These are phyloP conservation scores for Hemithea aestivaria DNA, from an alignment of 2,888 invertebrate genomes.

Conservation along the genomic window DNA sequence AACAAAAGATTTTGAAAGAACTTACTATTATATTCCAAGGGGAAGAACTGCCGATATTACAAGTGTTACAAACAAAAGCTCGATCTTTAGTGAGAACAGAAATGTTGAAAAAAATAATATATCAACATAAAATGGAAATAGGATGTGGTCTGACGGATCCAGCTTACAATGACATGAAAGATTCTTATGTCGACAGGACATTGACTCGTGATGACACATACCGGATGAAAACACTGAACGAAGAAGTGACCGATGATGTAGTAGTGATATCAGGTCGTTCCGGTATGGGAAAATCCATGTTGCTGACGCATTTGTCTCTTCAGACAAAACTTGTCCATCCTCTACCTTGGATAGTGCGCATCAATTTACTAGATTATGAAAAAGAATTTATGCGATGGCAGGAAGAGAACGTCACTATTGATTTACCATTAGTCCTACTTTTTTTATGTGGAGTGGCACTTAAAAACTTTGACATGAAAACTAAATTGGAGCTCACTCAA, in stretches of 20 bases:
- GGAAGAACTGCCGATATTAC: slow-evolving; percentile 25
- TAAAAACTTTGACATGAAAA: slow-evolving; percentile 21
- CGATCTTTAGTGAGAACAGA: slow-evolving; percentile 29
- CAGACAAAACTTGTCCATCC: slow-evolving; percentile 33
- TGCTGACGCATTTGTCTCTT: slow-evolving; percentile 36
- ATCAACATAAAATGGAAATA: slow-evolving; percentile 33
- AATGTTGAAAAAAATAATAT: slow-evolving; percentile 30
- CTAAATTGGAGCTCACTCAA: slow-evolving; percentile 21
- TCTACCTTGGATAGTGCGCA: slow-evolving; percentile 36
- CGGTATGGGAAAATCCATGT: slow-evolving; percentile 38
- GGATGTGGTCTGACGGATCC: slow-evolving; percentile 28
- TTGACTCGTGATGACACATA: too few relatives aligned
- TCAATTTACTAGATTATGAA: slow-evolving; percentile 32
- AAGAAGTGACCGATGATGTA: slow-evolving; percentile 28
- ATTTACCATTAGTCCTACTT: slow-evolving; percentile 16
- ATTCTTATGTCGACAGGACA: slow-evolving; percentile 23
- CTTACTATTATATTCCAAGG: slow-evolving; percentile 35
- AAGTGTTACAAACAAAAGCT: slow-evolving; percentile 27
- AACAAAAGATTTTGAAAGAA: slow-evolving; percentile 27
- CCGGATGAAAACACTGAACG: slow-evolving; percentile 31
- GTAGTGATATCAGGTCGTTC: slow-evolving; percentile 35
- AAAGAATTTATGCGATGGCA: slow-evolving; percentile 31
- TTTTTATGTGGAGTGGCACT: slow-evolving; percentile 34
- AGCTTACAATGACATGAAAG: slow-evolving; percentile 35
- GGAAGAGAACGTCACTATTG: slow-evolving; percentile 15